Evolutionary conservation across 2,113 vertebrate species (phyloP), one percentile per base, ranked within the genome.

Genomic region (Dipodomys merriami): DNA sequence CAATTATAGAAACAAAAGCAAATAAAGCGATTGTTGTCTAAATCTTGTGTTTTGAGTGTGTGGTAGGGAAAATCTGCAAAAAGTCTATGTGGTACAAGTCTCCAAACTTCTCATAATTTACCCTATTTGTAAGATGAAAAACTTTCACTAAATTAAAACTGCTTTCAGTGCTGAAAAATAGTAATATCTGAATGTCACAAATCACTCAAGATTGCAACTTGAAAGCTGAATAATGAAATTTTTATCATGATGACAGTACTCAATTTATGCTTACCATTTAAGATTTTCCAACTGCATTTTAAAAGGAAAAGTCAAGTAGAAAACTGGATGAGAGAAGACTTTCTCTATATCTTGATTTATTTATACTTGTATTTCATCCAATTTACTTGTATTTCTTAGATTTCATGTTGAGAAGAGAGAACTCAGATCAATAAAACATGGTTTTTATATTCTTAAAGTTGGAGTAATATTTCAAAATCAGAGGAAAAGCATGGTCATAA

Each of bases 161-260:
- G 12, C 30, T 64, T 86, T 2, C 16, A 78, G 13, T 23, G n/a
- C 15, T 73, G 27, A 57, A 91, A 74, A 27, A 8, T 57, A 60
- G 7, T 77, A 82, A 33, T 79, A 65, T 46, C 77, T 88, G 9
- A 83, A 80, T 33, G 20, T 33, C n/a, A 84, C 5, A 0, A 46
- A 25, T 69, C 79, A 76, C 15, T 83, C 39, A 72, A 81, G 44
- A 82, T 86, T 85, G 82, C 91, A 91, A 85, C 80, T 10, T 60
- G 11, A 49, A 94, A 81, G 25, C 57, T 23, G 27, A 93, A 78
- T 27, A 29, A 30, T 39, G 35, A 13, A 22, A 73, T 12, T 86
- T 88, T 82, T 77, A 82, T 22, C 65, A 88, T 57, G 30, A n/a
- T 76, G 44, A 85, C 80, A 71, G 33, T 72, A 78, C 53, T 57